phyloP scores from a whole-genome alignment of 2,113 vertebrate genomes.

The Acanthisitta chloris region DNA sequence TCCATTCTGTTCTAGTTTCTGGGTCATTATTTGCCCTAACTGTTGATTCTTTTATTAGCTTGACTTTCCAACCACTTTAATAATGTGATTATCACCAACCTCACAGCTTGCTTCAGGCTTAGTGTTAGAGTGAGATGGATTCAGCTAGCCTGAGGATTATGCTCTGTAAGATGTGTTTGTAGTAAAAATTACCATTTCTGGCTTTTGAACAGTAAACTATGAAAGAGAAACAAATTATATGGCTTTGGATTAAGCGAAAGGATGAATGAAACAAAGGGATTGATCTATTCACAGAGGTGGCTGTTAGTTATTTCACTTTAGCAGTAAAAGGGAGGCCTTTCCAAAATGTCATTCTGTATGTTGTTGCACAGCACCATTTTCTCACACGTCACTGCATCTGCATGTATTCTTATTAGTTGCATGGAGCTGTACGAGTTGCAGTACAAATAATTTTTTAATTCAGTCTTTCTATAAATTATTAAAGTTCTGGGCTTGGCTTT shows the following conservation, averaged over 20 bases:
- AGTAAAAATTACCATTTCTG: conserved; percentile 36
- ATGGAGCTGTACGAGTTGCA: neutral
- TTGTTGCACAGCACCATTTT: neutral
- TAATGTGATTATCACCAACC: neutral
- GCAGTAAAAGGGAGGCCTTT: neutral
- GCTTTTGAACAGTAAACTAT: neutral
- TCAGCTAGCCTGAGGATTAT: neutral
- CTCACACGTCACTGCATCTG: neutral
- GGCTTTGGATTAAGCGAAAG: neutral
- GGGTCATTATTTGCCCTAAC: neutral
- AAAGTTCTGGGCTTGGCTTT: neutral
- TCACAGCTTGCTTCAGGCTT: conserved; percentile 11
- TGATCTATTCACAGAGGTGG: neutral
- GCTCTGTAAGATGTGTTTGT: neutral
- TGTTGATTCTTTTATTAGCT: conserved; percentile 7
- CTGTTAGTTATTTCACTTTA: neutral
- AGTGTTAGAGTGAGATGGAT: neutral
- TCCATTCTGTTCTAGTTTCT: neutral
- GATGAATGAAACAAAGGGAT: conserved; percentile 24
- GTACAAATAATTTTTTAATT: conserved; percentile 6
- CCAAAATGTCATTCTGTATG: neutral
- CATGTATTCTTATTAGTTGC: neutral
- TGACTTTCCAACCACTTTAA: neutral
- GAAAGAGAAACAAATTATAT: conserved; percentile 1
- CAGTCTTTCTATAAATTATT: neutral